Conservation (phyloP, 2,888 invertebrate species). For the Halocaridina rubra region DNA sequence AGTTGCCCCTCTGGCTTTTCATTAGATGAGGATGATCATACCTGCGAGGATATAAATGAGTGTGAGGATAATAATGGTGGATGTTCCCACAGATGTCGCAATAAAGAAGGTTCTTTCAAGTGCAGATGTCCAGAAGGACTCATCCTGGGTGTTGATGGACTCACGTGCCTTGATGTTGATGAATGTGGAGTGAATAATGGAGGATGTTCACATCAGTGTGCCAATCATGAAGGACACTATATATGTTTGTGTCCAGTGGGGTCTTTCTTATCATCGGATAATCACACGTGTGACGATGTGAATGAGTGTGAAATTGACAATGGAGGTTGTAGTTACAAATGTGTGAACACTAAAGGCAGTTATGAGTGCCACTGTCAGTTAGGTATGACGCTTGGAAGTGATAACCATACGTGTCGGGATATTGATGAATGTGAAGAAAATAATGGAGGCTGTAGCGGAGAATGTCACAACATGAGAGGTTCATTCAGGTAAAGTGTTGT, state of each 20-base stretch:
- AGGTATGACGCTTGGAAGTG: slow-evolving; percentile 60
- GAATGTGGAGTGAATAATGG: slow-evolving; percentile 74
- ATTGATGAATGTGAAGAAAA: slow-evolving; percentile 67
- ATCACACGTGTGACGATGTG: slow-evolving; percentile 65
- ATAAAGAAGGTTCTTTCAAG: slow-evolving; percentile 67
- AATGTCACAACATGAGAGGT: slow-evolving; percentile 67
- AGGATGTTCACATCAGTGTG: slow-evolving; percentile 74
- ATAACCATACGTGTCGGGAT: slow-evolving; percentile 67
- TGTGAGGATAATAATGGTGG: slow-evolving; percentile 73
- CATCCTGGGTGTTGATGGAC: slow-evolving; percentile 41
- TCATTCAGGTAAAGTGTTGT: slow-evolving; percentile 70
- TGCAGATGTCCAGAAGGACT: slow-evolving; percentile 59
- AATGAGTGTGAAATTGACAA: slow-evolving; percentile 70
- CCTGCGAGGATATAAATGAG: slow-evolving; percentile 75
- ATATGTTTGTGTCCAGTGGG: slow-evolving; percentile 76
- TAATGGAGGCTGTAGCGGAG: slow-evolving; percentile 66
- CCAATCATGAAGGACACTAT: slow-evolving; percentile 70
- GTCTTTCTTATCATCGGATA: slow-evolving; percentile 67
- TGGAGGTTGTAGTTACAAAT: slow-evolving; percentile 73
- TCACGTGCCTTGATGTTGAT: slow-evolving; percentile 73
- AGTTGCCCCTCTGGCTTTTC: slow-evolving; percentile 50
- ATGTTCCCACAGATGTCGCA: slow-evolving; percentile 74
- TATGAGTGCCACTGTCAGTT: slow-evolving; percentile 63
- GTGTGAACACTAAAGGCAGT: slow-evolving; percentile 70
- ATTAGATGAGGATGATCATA: slow-evolving; percentile 45